Percentiles rank a stretch among this genome's conserved stretches.
These are phyloP conservation scores for Mobula birostris DNA, from an alignment of 2,113 vertebrate species.

Conservation along the genomic window DNA sequence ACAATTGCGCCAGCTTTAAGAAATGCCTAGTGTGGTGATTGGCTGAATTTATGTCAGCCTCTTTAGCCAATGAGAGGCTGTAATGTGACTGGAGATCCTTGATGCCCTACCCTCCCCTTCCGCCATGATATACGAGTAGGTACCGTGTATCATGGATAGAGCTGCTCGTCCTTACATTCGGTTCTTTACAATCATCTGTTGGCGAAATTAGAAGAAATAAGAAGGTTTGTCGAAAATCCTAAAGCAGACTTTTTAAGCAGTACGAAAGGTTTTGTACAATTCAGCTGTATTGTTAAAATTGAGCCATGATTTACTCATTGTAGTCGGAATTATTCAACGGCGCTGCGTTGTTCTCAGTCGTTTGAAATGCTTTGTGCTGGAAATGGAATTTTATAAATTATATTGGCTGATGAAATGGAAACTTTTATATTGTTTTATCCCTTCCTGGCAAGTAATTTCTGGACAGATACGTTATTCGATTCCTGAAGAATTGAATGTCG, in stretches of 20 bases:
- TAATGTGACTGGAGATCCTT: constrained; percentile 53
- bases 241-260: background rate
- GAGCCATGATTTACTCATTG: background rate
- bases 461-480: constrained; percentile 63
- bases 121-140: constrained; percentile 12
- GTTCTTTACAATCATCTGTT: background rate
- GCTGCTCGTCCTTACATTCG: background rate
- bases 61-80: constrained; percentile 49
- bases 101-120: constrained; percentile 41
- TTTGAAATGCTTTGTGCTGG: constrained; percentile 27
- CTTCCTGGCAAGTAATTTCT: constrained; percentile 47
- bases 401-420: constrained; percentile 50
- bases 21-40: background rate
- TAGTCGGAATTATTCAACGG: background rate
- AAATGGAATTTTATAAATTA: constrained; percentile 9
- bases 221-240: background rate
- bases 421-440: constrained; percentile 53
- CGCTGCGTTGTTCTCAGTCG: background rate
- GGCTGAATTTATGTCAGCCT: constrained; percentile 40
- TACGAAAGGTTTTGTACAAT: background rate
- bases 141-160: background rate
- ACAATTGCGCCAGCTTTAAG: constrained; percentile 23
- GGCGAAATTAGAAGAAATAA: background rate
- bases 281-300: background rate
- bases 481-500: constrained; percentile 64